Evolutionary conservation across 2,888 invertebrate species (phyloP).

Genomic region (Orchesella flavescens): DNA sequence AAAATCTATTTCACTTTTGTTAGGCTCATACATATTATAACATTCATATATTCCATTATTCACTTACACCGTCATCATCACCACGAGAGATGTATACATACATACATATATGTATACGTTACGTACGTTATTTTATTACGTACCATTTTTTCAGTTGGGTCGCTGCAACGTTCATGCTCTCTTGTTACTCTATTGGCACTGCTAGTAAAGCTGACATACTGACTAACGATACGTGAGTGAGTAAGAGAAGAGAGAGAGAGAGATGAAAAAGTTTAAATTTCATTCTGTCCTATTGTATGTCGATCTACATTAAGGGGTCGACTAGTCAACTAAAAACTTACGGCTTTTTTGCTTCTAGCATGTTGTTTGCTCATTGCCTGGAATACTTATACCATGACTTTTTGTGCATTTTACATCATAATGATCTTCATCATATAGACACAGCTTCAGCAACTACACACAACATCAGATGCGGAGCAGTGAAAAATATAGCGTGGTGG

Average conservation of each 20-base stretch:
- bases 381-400: conserved; percentile 29
- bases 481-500: not conserved
- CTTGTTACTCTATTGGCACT: not conserved
- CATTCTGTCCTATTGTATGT: conserved; percentile 53
- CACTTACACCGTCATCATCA: not conserved
- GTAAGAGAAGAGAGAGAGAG: not conserved
- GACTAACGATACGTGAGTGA: not conserved
- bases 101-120: not conserved
- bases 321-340: conserved; percentile 46
- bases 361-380: not conserved
- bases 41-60: too few species aligned
- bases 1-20: not conserved
- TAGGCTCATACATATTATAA: not conserved
- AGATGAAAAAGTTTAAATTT: conserved; percentile 33
- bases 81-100: not conserved
- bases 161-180: not conserved
- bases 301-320: conserved; percentile 70
- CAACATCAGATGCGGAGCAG: conserved; percentile 3
- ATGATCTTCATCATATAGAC: not conserved
- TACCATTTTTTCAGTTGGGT: too few species aligned
- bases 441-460: not conserved
- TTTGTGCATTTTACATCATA: conserved; percentile 30
- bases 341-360: too few species aligned
- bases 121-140: not conserved
- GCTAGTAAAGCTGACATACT: not conserved